Conservation (phyloP, 23 tunicate species). For the Ciona savignyi region DNA sequence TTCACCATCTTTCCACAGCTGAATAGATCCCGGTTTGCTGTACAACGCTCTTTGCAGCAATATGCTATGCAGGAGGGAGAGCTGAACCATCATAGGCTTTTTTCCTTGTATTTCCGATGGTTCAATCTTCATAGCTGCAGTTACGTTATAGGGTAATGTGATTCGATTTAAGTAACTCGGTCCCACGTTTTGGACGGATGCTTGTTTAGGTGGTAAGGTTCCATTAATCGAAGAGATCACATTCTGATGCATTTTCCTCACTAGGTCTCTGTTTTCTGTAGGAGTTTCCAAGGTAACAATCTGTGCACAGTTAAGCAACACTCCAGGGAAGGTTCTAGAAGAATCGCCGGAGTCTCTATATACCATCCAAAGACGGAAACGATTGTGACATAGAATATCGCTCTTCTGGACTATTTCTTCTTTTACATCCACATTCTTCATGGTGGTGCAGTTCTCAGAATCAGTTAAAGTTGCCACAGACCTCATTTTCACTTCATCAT, state of each 20-base stretch:
- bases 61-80: neutral
- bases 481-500: neutral
- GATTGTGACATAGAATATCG: conserved; percentile 6
- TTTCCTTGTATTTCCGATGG: neutral
- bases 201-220: neutral
- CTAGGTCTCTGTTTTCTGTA: conserved; percentile 27
- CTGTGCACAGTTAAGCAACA: conserved; percentile 20
- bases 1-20: neutral
- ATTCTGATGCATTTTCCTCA: conserved; percentile 21
- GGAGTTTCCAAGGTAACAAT: conserved; percentile 41
- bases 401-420: neutral
- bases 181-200: neutral
- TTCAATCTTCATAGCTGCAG: neutral
- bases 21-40: neutral
- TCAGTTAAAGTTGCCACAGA: neutral
- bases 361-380: conserved; percentile 69
- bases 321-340: conserved; percentile 11
- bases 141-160: neutral
- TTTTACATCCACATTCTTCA: neutral
- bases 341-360: neutral
- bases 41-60: neutral
- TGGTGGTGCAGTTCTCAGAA: neutral
- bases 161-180: neutral
- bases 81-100: neutral
- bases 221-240: neutral